phyloP scores from a whole-genome alignment of 2,113 vertebrate species.

The Rhinoderma darwinii region DNA sequence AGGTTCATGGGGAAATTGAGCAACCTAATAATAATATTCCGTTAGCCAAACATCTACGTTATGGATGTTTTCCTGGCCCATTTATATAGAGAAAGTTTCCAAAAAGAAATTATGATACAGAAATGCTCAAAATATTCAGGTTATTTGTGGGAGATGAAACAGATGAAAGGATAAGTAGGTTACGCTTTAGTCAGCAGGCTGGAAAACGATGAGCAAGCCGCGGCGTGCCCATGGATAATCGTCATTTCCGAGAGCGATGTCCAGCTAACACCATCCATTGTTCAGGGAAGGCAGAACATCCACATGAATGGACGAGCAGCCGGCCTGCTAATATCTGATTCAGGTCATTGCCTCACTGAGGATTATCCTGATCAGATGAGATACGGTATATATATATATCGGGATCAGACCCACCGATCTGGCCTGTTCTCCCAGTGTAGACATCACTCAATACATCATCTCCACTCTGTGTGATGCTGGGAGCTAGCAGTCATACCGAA shows the following conservation, averaged over 20 bases:
- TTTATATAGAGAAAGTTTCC: not conserved
- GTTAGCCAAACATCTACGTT: too few relatives aligned
- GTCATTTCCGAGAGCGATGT: not conserved
- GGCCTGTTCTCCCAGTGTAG: not conserved
- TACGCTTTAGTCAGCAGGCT: constrained; percentile 25
- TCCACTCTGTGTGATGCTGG: too few relatives aligned
- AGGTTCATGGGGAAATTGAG: too few relatives aligned
- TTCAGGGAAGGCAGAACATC: not conserved
- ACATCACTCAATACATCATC: not conserved
- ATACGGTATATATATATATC: constrained; percentile 25
- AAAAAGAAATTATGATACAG: not conserved
- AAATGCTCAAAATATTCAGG: not conserved
- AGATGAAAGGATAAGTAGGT: constrained; percentile 6
- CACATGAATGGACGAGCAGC: constrained; percentile 23
- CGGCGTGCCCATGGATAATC: not conserved
- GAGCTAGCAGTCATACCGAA: too few relatives aligned
- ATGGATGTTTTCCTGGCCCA: not conserved
- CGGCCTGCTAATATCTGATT: constrained; percentile 3
- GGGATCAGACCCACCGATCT: constrained; percentile 13
- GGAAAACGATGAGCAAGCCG: constrained; percentile 32
- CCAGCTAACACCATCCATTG: constrained; percentile 13
- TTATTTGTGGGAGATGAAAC: not conserved
- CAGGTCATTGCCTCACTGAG: constrained; percentile 12
- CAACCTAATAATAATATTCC: too few relatives aligned
- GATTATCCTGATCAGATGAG: constrained; percentile 42